Evolutionary conservation across 92 coral and sea anemone species (phyloP), one percentile per base, ranked within the genome.

Genomic region (Palythoa grandiflora): DNA sequence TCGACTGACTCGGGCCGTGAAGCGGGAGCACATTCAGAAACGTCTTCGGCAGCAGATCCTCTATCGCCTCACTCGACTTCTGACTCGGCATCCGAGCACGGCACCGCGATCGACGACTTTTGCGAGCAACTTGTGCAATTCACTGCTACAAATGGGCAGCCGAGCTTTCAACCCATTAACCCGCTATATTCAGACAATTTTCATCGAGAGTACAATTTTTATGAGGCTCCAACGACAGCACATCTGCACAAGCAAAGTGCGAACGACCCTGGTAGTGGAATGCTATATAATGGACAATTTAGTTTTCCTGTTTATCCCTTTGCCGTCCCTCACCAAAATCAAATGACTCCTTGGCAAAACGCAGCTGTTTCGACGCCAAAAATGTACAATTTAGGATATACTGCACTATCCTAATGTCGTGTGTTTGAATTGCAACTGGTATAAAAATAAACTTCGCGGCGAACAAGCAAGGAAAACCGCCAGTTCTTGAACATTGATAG

Each of bases 51-150:
- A 4, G 81, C 91, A 8, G 98, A 97, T 63, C 96, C 97, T 21
- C 92, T 94, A 73, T 95, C 99, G 35, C 98, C 98, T 2, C 84
- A 90, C 79, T 92, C 99, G 13, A 84, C 59, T 38, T 87, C 95
- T 36, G 99, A 97, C 61, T 83, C 74, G 28, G 28, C 28, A 15
- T 94, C 98, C 47, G 98, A 96, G 65, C 93, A 88, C 76, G 88
- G 91, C 0, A 59, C 92, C n/a, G 71, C 90, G 15, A 71, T 89
- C 60, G 92, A 89, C 92, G 98, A 95, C 60, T 96, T 95, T 81
- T 97, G 94, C 78, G 98, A 94, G 79, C 98, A 97, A 52, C 77
- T 88, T 44, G 87, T 87, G 38, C 88, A 86, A 71, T 52, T 87
- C 16, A 75, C 89, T 9, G 80, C 83, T 55, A 87, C 90, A 40